Evolutionary conservation across 2,113 vertebrate genomes (phyloP).

Genomic region (Oryzias woworae): DNA sequence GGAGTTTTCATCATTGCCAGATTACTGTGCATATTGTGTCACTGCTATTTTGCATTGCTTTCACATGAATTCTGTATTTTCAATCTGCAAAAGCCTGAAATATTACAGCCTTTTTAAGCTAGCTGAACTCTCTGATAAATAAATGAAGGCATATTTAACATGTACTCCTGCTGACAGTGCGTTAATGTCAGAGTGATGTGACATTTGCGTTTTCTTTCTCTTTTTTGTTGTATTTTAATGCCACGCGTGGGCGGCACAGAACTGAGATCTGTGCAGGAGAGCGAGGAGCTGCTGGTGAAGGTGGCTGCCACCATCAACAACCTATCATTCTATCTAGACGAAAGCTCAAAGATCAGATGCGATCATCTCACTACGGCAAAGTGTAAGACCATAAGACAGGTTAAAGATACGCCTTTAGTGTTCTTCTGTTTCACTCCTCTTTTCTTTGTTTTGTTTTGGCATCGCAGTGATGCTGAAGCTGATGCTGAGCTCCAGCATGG

Average conservation of each 20-base stretch:
- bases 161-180: not conserved
- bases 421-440: not conserved
- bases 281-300: constrained; percentile 88
- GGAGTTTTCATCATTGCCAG: not conserved
- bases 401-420: not conserved
- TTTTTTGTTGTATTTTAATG: constrained; percentile 16
- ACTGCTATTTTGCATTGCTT: no score
- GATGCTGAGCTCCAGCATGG: constrained; percentile 61
- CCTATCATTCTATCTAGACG: constrained; percentile 87
- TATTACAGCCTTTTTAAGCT: not conserved
- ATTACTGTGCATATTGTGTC: not conserved
- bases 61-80: not conserved
- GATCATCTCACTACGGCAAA: constrained; percentile 80
- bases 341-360: constrained; percentile 76
- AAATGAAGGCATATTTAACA: not conserved
- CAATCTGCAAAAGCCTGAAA: not conserved
- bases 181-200: not conserved
- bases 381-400: constrained; percentile 73
- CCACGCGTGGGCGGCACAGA: constrained; percentile 68
- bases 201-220: not conserved
- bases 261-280: constrained; percentile 80
- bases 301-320: constrained; percentile 88
- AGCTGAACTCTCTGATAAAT: not conserved
- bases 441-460: constrained; percentile 1
- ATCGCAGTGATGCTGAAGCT: constrained; percentile 62